Evolutionary conservation across 2,113 vertebrate genomes (phyloP).

Genomic region (Esox niger): DNA sequence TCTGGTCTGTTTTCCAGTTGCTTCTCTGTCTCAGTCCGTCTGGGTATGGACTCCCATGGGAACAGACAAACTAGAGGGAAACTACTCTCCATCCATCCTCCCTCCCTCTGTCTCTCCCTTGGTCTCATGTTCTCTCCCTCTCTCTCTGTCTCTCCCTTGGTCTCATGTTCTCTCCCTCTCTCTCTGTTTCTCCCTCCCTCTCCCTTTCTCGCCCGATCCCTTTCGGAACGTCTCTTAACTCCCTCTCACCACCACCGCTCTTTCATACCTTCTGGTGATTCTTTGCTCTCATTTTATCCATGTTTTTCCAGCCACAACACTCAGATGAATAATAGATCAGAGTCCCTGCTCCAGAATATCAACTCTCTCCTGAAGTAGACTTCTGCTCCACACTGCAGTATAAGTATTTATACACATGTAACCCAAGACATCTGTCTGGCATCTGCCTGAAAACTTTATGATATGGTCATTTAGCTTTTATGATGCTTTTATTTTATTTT

Average conservation of each 20-base stretch:
- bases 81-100: background rate
- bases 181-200: background rate
- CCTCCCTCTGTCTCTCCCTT: background rate
- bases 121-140: background rate
- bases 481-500: no score
- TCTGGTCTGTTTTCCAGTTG: background rate
- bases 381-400: background rate
- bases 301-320: conserved; percentile 33
- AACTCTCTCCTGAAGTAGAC: background rate
- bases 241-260: background rate
- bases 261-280: conserved; percentile 13
- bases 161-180: background rate
- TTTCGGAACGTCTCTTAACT: no score
- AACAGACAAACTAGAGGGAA: background rate
- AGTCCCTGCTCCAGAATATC: background rate
- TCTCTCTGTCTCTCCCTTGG: background rate
- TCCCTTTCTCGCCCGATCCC: no score
- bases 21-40: background rate
- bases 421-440: no score
- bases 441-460: no score
- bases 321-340: conserved; percentile 56
- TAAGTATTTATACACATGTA: background rate
- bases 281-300: conserved; percentile 40
- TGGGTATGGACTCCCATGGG: background rate
- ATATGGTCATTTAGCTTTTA: no score